phyloP scores from a whole-genome alignment of 2,797 vertebrate species.

The Hyperoplus immaculatus region DNA sequence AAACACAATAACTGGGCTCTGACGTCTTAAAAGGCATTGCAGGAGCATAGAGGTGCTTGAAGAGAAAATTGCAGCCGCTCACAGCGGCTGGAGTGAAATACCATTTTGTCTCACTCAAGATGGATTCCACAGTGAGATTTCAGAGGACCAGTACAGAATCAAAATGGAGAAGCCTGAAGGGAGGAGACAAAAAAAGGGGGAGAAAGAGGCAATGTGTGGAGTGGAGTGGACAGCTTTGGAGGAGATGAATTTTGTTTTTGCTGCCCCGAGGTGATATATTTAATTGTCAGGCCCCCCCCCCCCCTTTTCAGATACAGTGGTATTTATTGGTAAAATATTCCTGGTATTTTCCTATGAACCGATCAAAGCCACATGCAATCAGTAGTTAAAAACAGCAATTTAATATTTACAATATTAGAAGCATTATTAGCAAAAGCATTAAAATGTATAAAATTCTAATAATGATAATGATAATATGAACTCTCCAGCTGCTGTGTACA shows the following conservation, averaged over 20 bases:
- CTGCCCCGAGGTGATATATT: constrained; percentile 15
- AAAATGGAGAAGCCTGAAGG: constrained; percentile 83
- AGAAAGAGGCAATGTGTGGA: constrained; percentile 47
- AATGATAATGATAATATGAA: not conserved
- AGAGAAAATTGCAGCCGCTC: constrained; percentile 82
- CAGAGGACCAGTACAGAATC: constrained; percentile 81
- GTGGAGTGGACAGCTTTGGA: constrained; percentile 66
- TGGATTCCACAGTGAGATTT: constrained; percentile 84
- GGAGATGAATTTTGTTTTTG: constrained; percentile 51
- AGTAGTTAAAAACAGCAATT: constrained; percentile 12
- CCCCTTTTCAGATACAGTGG: not conserved
- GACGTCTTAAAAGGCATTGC: constrained; percentile 81
- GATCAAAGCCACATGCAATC: not conserved
- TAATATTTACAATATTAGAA: constrained; percentile 2
- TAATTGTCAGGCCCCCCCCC: too few relatives aligned
- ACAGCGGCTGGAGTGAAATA: constrained; percentile 81
- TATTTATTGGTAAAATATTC: constrained; percentile 1
- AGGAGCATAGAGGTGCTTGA: constrained; percentile 78
- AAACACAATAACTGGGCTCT: constrained; percentile 78
- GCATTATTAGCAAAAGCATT: not conserved
- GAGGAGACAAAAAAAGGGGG: constrained; percentile 65
- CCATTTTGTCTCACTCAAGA: constrained; percentile 84
- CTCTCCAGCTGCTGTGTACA: not conserved
- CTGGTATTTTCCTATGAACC: not conserved
- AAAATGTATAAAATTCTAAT: not conserved